Evolutionary conservation across 2,797 vertebrate species (phyloP), one percentile per base, ranked within the genome.

Genomic region (Sebastes trivittatus): DNA sequence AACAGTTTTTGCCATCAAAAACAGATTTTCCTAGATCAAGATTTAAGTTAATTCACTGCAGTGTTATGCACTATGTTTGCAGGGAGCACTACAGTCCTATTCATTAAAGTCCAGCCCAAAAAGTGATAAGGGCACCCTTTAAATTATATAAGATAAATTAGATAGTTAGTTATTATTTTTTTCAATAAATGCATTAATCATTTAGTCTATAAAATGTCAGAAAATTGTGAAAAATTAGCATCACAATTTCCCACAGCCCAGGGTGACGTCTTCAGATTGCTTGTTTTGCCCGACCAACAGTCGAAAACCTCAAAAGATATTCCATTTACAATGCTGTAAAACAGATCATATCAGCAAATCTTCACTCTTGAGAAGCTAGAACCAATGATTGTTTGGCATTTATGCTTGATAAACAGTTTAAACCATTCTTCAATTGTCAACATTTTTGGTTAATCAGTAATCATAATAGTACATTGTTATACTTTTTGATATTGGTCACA

Each of bases 41-140:
- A 46, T 18, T 54, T 65, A 38, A 72, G 16, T 78, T 23, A 42
- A 69, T 79, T 85, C n/a, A 18, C 52, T 68, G n/a, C 49, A 78
- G 1, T 52, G 49, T 52, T 52, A 52, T 63, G 7, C 34, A 64
- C 7, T 62, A 5, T 11, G 4, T 77, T 75, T 59, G 32, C 32
- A 82, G 63, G 59, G 22, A 60, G 42, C 55, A 22, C n/a, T 11
- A 1, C 3, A 7, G 16, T 71, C 7, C 4, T 49, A 16, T 42
- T 56, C 16, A 22, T 62, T 27, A 49, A 29, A 18, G 8, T 63
- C 10, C 4, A 75, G 34, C 16, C 25, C 5, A 54, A 38, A 30
- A 72, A 46, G 16, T 30, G 6, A 55, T 72, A 9, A n/a, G 3
- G 10, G 14, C 5, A 46, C 6, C 11, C 14, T 64, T 55, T 71